Base-by-base conservation (phyloP, 2,888 invertebrate genomes). In the Lasioglossum calceatum region DNA sequence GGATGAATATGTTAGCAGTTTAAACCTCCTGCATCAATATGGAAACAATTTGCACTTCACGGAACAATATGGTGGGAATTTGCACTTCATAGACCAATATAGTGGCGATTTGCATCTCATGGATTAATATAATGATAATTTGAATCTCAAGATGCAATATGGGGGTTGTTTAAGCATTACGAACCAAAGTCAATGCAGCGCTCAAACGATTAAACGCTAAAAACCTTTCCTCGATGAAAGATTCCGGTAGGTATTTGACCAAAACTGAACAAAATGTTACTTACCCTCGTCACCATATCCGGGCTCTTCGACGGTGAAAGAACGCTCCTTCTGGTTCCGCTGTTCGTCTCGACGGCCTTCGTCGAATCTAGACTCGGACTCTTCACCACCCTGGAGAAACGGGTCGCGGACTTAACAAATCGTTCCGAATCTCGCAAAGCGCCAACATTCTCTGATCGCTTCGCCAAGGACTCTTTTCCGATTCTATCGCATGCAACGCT, bases 331-430 rank as follows among this genome's bases (percentile, higher is more conserved):
- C 92, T 90, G n/a, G 88, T 74, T 61, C 86, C 89, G 39, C 79
- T 61, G 84, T 86, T 82, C 74, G 85, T 88, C 44, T 91, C 89
- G 70, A 58, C 64, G 71, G 79, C 70, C 79, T 88, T 93, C 82
- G 87, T 88, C 67, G 87, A 76, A 83, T 93, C 92, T n/a, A 93
- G 93, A 84, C 92, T 93, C 77, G 92, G 92, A 89, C 91, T 92
- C 84, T 93, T 93, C 84, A 84, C 84, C 47, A 92, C 85, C 91
- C 93, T 93, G 86, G 76, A 82, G 81, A 89, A 83, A 91, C 83
- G 83, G 44, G 84, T 82, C 44, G 70, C 50, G 76, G 73, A 73
- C 71, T 87, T 89, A 87, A 81, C 85, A 85, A 71, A 81, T 71
- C 82, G 61, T 10, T 12, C 42, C 44, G 73, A 64, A 77, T 72